Evolutionary conservation across 2,888 invertebrate genomes (phyloP).

Genomic region (Parapristionchus giblindavisi): DNA sequence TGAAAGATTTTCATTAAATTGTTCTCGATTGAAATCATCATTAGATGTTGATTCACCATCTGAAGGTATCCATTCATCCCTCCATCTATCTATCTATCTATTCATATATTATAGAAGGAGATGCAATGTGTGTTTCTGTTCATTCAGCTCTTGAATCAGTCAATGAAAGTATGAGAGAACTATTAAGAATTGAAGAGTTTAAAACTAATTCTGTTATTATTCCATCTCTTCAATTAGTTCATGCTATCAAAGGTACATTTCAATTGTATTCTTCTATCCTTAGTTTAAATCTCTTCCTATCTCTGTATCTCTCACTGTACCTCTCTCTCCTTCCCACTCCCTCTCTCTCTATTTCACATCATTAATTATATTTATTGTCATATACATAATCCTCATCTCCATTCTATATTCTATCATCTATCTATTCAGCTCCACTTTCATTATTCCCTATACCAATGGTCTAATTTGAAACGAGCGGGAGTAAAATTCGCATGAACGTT

Average conservation of each 20-base stretch:
- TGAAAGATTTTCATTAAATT: slow-evolving; percentile 58
- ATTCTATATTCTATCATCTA: too few species aligned
- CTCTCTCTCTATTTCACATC: slow-evolving; percentile 1
- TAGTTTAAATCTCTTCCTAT: not conserved
- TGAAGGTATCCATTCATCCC: slow-evolving; percentile 23
- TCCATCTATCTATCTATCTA: too few species aligned
- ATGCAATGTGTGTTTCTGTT: slow-evolving; percentile 62
- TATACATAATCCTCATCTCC: not conserved
- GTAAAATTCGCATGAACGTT: not conserved
- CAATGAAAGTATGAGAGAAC: slow-evolving; percentile 64
- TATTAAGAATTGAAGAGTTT: slow-evolving; percentile 58
- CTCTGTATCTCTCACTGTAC: not conserved
- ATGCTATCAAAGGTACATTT: slow-evolving; percentile 55
- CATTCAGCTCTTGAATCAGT: slow-evolving; percentile 67
- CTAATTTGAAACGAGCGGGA: not conserved
- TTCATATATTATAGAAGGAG: slow-evolving; percentile 60
- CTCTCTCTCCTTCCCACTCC: not conserved
- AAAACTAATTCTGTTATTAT: slow-evolving; percentile 56
- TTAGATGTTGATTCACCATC: slow-evolving; percentile 47
- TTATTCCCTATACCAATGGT: too few species aligned
- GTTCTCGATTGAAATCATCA: slow-evolving; percentile 53
- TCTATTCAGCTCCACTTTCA: too few species aligned
- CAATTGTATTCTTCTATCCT: not conserved
- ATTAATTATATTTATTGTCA: not conserved
- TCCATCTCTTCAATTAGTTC: slow-evolving; percentile 56